Percentiles rank a stretch among this genome's conserved stretches.
Evolutionary conservation across 2,113 vertebrate species (phyloP).

Genomic region (Siniperca chuatsi): DNA sequence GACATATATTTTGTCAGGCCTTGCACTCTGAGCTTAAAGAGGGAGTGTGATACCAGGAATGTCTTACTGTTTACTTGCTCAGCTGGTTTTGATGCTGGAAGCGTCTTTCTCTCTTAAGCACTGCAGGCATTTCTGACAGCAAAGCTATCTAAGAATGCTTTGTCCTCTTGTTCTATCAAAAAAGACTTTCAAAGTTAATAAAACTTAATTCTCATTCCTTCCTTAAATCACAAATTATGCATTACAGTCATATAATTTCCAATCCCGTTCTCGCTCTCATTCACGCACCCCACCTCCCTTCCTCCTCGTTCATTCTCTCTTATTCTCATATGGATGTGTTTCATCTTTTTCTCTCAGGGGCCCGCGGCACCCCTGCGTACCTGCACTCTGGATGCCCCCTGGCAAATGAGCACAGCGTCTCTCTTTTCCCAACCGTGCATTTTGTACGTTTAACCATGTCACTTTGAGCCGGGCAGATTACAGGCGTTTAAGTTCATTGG

Average conservation of each 20-base stretch:
- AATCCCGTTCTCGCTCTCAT: slow-evolving; percentile 5
- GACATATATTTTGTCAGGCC: slow-evolving; percentile 65
- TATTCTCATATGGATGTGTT: slow-evolving; percentile 62
- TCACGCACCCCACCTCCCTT: slow-evolving; percentile 24
- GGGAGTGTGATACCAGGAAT: slow-evolving; percentile 65
- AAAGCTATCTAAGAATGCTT: slow-evolving; percentile 62
- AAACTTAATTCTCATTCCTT: slow-evolving; percentile 35
- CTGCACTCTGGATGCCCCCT: slow-evolving; percentile 80
- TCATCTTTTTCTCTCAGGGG: slow-evolving; percentile 69
- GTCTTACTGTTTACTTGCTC: slow-evolving; percentile 82
- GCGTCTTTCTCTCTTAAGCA: slow-evolving; percentile 71
- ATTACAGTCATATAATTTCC: slow-evolving; percentile 47
- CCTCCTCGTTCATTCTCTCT: slow-evolving; percentile 27
- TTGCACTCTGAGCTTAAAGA: slow-evolving; percentile 50
- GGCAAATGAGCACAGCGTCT: slow-evolving; percentile 78
- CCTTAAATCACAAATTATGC: slow-evolving; percentile 50
- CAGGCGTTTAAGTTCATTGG: slow-evolving; percentile 91
- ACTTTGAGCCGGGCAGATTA: slow-evolving; percentile 84
- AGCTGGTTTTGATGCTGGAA: slow-evolving; percentile 83
- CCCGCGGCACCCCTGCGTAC: slow-evolving; percentile 66
- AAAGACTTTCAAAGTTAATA: slow-evolving; percentile 47
- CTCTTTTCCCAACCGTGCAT: slow-evolving; percentile 78
- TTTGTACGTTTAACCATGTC: slow-evolving; percentile 83
- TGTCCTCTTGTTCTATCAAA: slow-evolving; percentile 50
- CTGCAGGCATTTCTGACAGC: slow-evolving; percentile 84